A percentile compares a stretch with the other conserved stretches of the same genome.
Evolutionary conservation across 1,140 invertebrate species (phyloP).

Genomic region (Zaprionus capensis): DNA sequence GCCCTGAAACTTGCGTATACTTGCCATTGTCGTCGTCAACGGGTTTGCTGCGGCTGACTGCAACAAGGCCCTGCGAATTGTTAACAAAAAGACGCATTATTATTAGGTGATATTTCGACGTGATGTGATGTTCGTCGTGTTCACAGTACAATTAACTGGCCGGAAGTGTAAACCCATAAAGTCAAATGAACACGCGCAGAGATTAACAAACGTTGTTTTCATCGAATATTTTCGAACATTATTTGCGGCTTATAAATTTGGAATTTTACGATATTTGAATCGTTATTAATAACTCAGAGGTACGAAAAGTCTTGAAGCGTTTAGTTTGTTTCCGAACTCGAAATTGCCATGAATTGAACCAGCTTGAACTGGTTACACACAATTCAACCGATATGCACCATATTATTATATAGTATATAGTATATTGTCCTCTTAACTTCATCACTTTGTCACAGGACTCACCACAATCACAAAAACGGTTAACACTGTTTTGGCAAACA

Average conservation of each 20-base stretch:
- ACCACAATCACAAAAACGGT: slow-evolving; percentile 72
- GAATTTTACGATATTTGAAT: slow-evolving; percentile 40
- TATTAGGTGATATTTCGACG: slow-evolving; percentile 1
- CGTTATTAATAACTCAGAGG: slow-evolving; percentile 41
- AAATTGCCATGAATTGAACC: slow-evolving; percentile 38
- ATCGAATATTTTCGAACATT: slow-evolving; percentile 8
- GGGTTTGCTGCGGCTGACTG: slow-evolving; percentile 69
- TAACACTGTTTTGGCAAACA: slow-evolving; percentile 69
- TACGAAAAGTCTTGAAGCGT: slow-evolving; percentile 22
- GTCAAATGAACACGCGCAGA: slow-evolving; percentile 31
- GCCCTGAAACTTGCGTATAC: slow-evolving; percentile 66
- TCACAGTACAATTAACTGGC: slow-evolving; percentile 38
- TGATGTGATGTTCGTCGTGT: slow-evolving; percentile 2
- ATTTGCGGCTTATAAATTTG: slow-evolving; percentile 25
- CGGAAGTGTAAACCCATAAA: slow-evolving; percentile 46
- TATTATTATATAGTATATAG: not conserved
- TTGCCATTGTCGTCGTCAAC: slow-evolving; percentile 76
- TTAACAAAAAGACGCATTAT: slow-evolving; percentile 16
- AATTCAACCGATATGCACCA: not conserved
- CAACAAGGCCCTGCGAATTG: slow-evolving; percentile 64
- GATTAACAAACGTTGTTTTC: slow-evolving; percentile 12
- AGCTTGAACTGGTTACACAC: slow-evolving; percentile 30
- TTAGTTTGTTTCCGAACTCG: slow-evolving; percentile 18
- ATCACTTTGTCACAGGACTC: slow-evolving; percentile 48
- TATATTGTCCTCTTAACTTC: slow-evolving; percentile 3